These are phyloP conservation scores for Metellina segmentata DNA, from an alignment of 2,888 invertebrate genomes.

Conservation along the genomic window DNA sequence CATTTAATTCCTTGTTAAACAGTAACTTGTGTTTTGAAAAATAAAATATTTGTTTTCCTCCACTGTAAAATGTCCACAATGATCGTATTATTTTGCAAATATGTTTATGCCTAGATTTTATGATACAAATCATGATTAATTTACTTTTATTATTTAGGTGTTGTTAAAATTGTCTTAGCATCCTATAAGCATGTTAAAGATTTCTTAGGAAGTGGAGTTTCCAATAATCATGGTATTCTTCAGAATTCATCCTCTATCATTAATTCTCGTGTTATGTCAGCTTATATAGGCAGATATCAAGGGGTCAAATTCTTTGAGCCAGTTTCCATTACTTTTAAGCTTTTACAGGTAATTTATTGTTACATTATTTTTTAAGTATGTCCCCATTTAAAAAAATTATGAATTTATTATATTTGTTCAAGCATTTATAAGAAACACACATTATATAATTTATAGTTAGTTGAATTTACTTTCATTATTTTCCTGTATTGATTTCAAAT, in stretches of 20 bases:
- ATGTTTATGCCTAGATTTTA: no score
- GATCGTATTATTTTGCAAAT: no score
- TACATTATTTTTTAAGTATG: neutral
- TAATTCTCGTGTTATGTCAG: slow-evolving; percentile 72
- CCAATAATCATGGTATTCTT: slow-evolving; percentile 50
- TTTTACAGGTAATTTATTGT: slow-evolving; percentile 72
- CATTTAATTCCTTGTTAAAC: no score
- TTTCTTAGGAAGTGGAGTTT: slow-evolving; percentile 69
- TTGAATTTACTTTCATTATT: no score
- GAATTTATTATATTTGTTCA: neutral
- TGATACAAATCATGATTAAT: neutral
- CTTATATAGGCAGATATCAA: slow-evolving; percentile 60
- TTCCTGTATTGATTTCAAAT: neutral
- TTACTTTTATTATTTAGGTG: slow-evolving; percentile 82
- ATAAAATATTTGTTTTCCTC: no score
- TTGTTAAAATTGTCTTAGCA: slow-evolving; percentile 92
- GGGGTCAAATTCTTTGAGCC: slow-evolving; percentile 71
- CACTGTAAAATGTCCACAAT: no score
- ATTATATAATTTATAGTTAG: no score
- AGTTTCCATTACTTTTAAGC: slow-evolving; percentile 73
- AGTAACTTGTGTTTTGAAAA: no score
- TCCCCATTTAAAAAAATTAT: neutral
- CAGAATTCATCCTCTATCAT: slow-evolving; percentile 68
- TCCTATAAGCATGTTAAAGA: slow-evolving; percentile 93
- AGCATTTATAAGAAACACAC: neutral